Base-by-base conservation (phyloP, 2,797 vertebrate species). In the Smutsia gigantea region DNA sequence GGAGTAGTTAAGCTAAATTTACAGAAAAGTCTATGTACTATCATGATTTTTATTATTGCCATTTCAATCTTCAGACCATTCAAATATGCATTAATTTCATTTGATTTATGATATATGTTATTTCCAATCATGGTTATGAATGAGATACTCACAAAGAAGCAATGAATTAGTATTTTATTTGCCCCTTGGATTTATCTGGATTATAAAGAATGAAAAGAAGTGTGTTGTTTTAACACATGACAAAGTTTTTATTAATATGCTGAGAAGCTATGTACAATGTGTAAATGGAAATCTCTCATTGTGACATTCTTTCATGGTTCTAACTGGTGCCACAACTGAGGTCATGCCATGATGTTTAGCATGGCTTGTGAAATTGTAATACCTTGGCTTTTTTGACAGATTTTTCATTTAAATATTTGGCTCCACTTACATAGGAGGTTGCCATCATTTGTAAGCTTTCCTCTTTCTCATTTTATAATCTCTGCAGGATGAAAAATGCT, bases 371-470 rank as follows among this genome's bases (percentile, higher is more conserved):
- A 88, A 96, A 90, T 89, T 96, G 97, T 90, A 97, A 94, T 68
- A 89, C 90, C 95, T 95, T 95, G 69, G 51, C 39, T 98, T 92
- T 97, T 95, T 96, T 97, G 95, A 97, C 83, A 97, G 97, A 91
- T 97, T 90, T 97, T 97, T 97, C 94, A 94, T 98, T 98, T 98
- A 94, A 98, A 97, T 97, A 95, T 97, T 96, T 98, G 95, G 86
- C 93, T 95, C 74, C 64, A 34, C 87, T 96, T 97, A 87, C 8
- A 7, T 82, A 81, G 85, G 90, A 97, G 81, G 96, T 97, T 98
- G 97, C 94, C 96, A 97, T 96, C 78, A 87, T 97, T 96, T 94
- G 93, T 93, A 95, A 97, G 95, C 63, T 27, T 93, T 71, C 51
- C 34, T 93, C 81, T 78, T 95, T 96, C 88, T 95, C 4, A 9